Percentiles rank a stretch among this genome's conserved stretches.
Evolutionary conservation across 2,888 invertebrate species (phyloP).

Genomic region (Habroteleia sp.): DNA sequence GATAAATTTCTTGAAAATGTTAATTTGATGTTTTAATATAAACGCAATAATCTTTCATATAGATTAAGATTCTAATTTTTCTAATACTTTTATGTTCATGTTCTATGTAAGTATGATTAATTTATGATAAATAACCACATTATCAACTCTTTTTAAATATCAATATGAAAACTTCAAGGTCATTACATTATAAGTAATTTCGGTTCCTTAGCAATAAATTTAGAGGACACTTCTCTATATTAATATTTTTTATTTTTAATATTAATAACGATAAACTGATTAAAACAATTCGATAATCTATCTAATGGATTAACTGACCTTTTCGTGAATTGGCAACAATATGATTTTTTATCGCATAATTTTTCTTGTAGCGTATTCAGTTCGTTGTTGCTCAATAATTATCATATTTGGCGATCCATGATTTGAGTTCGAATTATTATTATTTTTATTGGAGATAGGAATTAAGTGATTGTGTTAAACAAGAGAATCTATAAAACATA

Average conservation of each 20-base stretch:
- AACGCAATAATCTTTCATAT: no score
- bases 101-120: no score
- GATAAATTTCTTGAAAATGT: no score
- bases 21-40: no score
- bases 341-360: slow-evolving; percentile 24
- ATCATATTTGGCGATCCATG: slow-evolving; percentile 1
- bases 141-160: no score
- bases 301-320: slow-evolving; percentile 53
- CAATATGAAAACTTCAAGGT: no score
- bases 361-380: slow-evolving; percentile 13
- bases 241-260: slow-evolving; percentile 10
- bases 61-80: no score
- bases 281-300: slow-evolving; percentile 26
- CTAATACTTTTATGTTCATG: no score
- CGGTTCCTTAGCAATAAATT: no score
- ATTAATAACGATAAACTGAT: slow-evolving; percentile 34
- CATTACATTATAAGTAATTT: no score
- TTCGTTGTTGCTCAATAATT: slow-evolving; percentile 11
- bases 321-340: slow-evolving; percentile 43
- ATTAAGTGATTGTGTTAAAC: not conserved
- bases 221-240: no score
- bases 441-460: not conserved
- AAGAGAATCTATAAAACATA: slow-evolving; percentile 5
- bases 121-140: no score
- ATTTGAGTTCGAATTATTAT: not conserved